Evolutionary conservation across 2,888 invertebrate genomes (phyloP), one percentile per base, ranked within the genome.

Genomic region (Rhaphigaster nebulosa): DNA sequence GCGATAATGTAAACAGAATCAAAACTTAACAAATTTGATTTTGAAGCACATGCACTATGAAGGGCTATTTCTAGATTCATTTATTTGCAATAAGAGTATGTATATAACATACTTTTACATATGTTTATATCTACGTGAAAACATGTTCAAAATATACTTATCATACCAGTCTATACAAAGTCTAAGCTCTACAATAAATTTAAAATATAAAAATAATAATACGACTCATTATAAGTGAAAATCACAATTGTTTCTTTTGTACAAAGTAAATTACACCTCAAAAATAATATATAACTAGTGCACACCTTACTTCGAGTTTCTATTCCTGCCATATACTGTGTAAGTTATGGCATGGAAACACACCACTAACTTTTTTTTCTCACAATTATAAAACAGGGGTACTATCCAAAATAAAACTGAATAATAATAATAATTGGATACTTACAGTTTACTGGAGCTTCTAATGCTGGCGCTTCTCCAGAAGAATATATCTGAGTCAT

Each of bases 401-500:
- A 15, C 29, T 65, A 65, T 18, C 4, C 23, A 65, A 65, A n/a
- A 29, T 65, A 2, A n/a, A 65, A 65, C 10, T 1, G 8, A 26
- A 26, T 56, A 26, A 56, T 56, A 26, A 56, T 6, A 45, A 45
- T 45, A 45, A 6, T 6, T 45, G 45, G 45, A 45, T 56, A 93
- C 94, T 93, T 95, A 97, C 97, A 96, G 94, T 95, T 95, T 93
- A 97, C 95, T 91, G 97, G 96, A 93, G 96, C 95, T 52, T 98
- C 98, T 93, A 98, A 94, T 92, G 96, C 94, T 65, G 99, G 98
- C 87, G 98, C 96, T 92, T 96, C 96, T 91, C 96, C 95, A 92
- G 95, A 95, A 92, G 95, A 95, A 94, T 99, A 99, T 92, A 97
- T 96, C 91, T 95, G 95, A 92, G 96, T 96, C 97, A 99, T 98